These are phyloP conservation scores for Ophthalmolycus amberensis DNA, from an alignment of 2,113 vertebrate genomes.

Conservation along the genomic window DNA sequence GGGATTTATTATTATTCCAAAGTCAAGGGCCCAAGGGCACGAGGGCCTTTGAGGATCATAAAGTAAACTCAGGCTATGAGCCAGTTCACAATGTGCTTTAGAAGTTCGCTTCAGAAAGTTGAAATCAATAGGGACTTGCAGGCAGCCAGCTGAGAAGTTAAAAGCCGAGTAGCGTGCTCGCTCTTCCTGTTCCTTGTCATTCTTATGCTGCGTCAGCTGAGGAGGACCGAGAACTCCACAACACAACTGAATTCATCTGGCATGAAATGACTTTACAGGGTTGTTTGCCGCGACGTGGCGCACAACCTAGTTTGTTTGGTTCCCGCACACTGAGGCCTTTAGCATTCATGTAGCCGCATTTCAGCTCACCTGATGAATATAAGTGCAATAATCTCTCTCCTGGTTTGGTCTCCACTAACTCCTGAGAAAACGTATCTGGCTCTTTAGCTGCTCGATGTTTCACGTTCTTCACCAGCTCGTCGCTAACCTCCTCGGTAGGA, in stretches of 20 bases:
- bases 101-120: constrained; percentile 23
- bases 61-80: constrained; percentile 3
- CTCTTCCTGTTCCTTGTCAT: neutral
- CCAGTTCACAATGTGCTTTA: constrained; percentile 14
- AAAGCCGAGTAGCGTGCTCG: neutral
- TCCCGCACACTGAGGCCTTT: neutral
- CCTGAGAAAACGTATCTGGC: neutral
- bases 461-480: neutral
- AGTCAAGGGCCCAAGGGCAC: constrained; percentile 1
- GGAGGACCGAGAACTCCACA: neutral
- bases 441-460: neutral
- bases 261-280: neutral
- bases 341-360: neutral
- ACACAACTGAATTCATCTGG: neutral
- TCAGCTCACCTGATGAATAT: neutral
- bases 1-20: constrained; percentile 4
- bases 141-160: neutral
- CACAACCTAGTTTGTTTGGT: neutral
- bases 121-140: neutral
- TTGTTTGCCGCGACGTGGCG: neutral
- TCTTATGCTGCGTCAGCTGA: neutral
- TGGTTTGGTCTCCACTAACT: constrained; percentile 1
- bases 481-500: neutral
- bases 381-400: neutral
- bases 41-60: constrained; percentile 16